phyloP scores from a whole-genome alignment of 2,797 vertebrate genomes.

The Amblyopsis hoosieri region DNA sequence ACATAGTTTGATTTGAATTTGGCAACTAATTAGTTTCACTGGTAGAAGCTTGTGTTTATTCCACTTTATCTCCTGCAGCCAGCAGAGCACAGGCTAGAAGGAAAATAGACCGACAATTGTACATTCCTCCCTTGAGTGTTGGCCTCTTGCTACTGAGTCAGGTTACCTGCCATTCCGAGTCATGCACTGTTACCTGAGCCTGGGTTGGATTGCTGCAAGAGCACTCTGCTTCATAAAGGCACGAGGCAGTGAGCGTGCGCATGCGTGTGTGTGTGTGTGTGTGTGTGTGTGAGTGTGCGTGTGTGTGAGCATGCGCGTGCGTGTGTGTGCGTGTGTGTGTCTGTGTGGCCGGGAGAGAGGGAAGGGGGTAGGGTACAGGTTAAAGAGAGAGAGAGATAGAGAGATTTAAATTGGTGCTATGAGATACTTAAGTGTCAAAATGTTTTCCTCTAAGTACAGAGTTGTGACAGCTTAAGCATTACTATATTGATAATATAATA shows the following conservation, averaged over 20 bases:
- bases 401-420: constrained; percentile 7
- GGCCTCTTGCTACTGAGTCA: constrained; percentile 65
- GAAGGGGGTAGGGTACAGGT: constrained; percentile 7
- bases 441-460: constrained; percentile 13
- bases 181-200: constrained; percentile 68
- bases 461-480: constrained; percentile 5
- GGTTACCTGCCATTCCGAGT: constrained; percentile 66
- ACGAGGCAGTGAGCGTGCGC: constrained; percentile 29
- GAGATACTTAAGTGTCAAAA: not conserved
- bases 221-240: constrained; percentile 39
- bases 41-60: constrained; percentile 35
- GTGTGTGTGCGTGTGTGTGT: not conserved
- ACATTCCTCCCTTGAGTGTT: constrained; percentile 39
- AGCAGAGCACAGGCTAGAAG: constrained; percentile 36
- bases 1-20: constrained; percentile 6
- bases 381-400: constrained; percentile 14
- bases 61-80: constrained; percentile 20
- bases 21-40: constrained; percentile 1
- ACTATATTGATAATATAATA: too few species aligned
- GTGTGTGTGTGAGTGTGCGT: not conserved
- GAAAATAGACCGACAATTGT: constrained; percentile 74
- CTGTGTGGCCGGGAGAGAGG: not conserved
- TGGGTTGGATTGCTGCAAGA: constrained; percentile 35
- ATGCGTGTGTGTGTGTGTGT: constrained; percentile 3
- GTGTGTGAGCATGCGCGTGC: not conserved